Percentiles rank a stretch among this genome's conserved stretches.
These are phyloP conservation scores for Cheilosia variabilis DNA, from an alignment of 2,888 invertebrate genomes.

Conservation along the genomic window DNA sequence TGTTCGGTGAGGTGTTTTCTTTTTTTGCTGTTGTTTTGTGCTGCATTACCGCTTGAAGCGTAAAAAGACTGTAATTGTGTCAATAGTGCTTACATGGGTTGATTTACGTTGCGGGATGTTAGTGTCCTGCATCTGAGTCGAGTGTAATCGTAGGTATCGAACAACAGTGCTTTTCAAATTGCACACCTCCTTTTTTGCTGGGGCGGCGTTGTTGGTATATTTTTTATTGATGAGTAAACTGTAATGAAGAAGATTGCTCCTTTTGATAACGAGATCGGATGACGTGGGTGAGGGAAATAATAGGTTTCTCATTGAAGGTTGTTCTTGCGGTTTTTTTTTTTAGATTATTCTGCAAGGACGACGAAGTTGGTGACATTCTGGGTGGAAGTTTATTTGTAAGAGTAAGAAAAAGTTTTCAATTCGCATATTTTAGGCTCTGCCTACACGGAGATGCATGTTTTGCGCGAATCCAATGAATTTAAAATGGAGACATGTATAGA, in stretches of 20 bases:
- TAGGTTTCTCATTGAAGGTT: constrained; percentile 34
- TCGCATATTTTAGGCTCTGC: no score
- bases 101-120: constrained; percentile 38
- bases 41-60: constrained; percentile 9
- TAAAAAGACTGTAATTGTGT: constrained; percentile 61
- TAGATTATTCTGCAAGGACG: background rate
- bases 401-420: no score
- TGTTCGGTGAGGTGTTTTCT: background rate
- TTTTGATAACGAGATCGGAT: constrained; percentile 29
- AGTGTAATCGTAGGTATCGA: constrained; percentile 28
- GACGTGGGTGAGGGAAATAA: constrained; percentile 9
- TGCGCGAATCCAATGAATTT: no score
- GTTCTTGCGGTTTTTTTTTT: background rate
- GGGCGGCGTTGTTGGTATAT: background rate
- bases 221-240: constrained; percentile 15
- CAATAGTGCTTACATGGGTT: constrained; percentile 54
- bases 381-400: no score
- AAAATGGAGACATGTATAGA: no score
- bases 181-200: no score
- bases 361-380: background rate
- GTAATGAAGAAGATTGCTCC: constrained; percentile 15
- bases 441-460: no score
- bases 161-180: background rate
- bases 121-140: background rate
- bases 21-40: constrained; percentile 25